Base-by-base conservation (phyloP, 2,888 invertebrate genomes). In the Drosophila anomalata region DNA sequence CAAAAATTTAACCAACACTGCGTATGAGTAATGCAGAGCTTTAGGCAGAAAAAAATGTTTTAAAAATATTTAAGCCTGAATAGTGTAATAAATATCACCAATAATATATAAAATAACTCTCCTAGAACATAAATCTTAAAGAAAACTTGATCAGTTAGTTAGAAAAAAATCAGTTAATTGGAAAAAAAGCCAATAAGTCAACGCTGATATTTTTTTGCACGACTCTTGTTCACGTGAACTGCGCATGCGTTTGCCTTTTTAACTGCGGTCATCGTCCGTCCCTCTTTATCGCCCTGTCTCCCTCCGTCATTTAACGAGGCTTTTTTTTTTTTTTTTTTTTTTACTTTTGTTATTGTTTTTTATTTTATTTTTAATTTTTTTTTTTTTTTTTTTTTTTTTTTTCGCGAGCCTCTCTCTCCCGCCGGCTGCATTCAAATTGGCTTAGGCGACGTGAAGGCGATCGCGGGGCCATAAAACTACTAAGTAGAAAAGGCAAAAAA, bases 171-270 rank as follows among this genome's bases (percentile, higher is more conserved):
- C 9, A 2, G 8, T 42, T 4, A 42, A 42, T 42, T 8, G 8
- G 12, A 17, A 8, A 46, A 48, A 20, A 11, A 9, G 41, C 48
- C 3, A 41, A 42, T 26, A 24, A 14, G 41, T 8, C 55, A 52
- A 39, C 56, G 3, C 26, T 29, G n/a, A 22, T 20, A 22, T 9
- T 22, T 44, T 33, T 36, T 36, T 14, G 36, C 36, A 36, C 44
- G 44, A 5, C 44, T 53, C 36, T 39, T 60, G 79, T 75, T 86
- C 87, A 80, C 87, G 87, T 80, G 77, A 79, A 75, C 65, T 58
- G 83, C 63, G 75, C 77, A 77, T 75, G 75, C 77, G 75, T 70
- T 59, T 65, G 41, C 41, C 41, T 42, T 42, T 41, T 41, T 41
- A 41, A 41, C 41, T 42, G 55, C 57, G 67, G 58, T 55, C 55